These are phyloP conservation scores for Vanessa cardui DNA, from an alignment of 2,888 invertebrate species.

Conservation along the genomic window DNA sequence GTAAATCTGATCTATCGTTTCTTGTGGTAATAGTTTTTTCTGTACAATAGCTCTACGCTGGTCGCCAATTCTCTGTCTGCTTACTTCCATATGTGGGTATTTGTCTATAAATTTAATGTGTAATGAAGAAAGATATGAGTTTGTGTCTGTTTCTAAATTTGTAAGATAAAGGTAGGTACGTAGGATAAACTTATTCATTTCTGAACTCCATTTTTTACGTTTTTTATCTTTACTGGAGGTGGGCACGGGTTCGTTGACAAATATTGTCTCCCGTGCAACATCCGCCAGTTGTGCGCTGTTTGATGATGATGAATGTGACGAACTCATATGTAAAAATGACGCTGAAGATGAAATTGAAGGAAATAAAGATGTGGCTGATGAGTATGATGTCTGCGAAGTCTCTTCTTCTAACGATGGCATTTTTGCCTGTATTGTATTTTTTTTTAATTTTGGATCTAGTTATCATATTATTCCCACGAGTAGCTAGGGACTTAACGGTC, in stretches of 20 bases:
- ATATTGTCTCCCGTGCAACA: conserved; percentile 25
- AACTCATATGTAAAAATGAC: not conserved
- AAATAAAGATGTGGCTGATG: not conserved
- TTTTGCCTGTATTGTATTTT: not conserved
- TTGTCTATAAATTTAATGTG: too few relatives aligned
- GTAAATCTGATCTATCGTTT: too few relatives aligned
- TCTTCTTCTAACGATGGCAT: not conserved
- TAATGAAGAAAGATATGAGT: too few relatives aligned
- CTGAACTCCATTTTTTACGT: conserved; percentile 29
- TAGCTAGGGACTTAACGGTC: conserved; percentile 2
- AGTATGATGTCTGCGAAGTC: not conserved
- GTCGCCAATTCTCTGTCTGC: too few relatives aligned
- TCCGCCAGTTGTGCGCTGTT: not conserved
- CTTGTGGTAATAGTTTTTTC: too few relatives aligned
- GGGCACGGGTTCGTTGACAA: not conserved
- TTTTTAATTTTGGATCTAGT: not conserved
- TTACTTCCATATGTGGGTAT: too few relatives aligned
- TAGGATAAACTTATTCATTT: conserved; percentile 17
- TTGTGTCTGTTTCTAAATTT: too few relatives aligned
- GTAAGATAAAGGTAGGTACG: too few relatives aligned
- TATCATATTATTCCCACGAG: conserved; percentile 6
- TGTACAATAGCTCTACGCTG: too few relatives aligned
- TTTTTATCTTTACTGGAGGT: not conserved
- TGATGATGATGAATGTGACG: not conserved
- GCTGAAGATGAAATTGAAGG: not conserved